These are phyloP conservation scores for Dendrolimus punctatus DNA, from an alignment of 1,140 invertebrate genomes.

Conservation along the genomic window DNA sequence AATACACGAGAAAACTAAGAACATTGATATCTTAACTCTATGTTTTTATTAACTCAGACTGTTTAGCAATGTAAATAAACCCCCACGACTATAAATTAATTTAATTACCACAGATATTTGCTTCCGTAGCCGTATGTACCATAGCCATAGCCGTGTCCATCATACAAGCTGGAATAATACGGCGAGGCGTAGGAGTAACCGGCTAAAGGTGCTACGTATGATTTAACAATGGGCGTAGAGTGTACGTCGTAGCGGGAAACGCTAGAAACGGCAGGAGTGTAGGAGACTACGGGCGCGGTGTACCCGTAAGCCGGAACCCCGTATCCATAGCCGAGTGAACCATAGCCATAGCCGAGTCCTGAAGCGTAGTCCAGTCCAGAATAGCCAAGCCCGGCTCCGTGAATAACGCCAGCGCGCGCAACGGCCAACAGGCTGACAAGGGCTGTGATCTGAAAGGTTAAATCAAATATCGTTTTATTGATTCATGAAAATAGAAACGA, in stretches of 20 bases:
- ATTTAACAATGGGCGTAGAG: slow-evolving; percentile 24
- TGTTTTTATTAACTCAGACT: too few relatives aligned
- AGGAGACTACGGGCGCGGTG: slow-evolving; percentile 15
- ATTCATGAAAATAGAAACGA: neutral
- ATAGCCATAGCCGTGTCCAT: slow-evolving; percentile 12
- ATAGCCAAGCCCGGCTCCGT: slow-evolving; percentile 19
- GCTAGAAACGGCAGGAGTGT: slow-evolving; percentile 22
- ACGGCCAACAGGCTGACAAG: slow-evolving; percentile 23
- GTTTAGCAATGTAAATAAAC: too few relatives aligned
- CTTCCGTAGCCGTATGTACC: slow-evolving; percentile 9
- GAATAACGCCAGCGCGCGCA: slow-evolving; percentile 20
- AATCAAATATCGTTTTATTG: neutral
- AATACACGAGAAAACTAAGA: too few relatives aligned
- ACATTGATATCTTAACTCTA: too few relatives aligned
- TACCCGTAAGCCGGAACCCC: slow-evolving; percentile 15
- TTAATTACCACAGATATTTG: slow-evolving; percentile 9
- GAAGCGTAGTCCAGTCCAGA: slow-evolving; percentile 10
- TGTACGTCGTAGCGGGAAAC: slow-evolving; percentile 27
- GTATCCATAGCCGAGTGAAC: slow-evolving; percentile 13
- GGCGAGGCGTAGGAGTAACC: neutral
- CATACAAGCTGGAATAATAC: slow-evolving; percentile 4
- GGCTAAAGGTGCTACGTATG: slow-evolving; percentile 18
- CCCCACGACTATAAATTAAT: too few relatives aligned
- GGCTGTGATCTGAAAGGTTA: slow-evolving; percentile 16
- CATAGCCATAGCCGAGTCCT: slow-evolving; percentile 14